A percentile compares a stretch with the other conserved stretches of the same genome.
Conservation (phyloP, 2,113 vertebrate genomes). For the Eudyptes chrysolophus region DNA sequence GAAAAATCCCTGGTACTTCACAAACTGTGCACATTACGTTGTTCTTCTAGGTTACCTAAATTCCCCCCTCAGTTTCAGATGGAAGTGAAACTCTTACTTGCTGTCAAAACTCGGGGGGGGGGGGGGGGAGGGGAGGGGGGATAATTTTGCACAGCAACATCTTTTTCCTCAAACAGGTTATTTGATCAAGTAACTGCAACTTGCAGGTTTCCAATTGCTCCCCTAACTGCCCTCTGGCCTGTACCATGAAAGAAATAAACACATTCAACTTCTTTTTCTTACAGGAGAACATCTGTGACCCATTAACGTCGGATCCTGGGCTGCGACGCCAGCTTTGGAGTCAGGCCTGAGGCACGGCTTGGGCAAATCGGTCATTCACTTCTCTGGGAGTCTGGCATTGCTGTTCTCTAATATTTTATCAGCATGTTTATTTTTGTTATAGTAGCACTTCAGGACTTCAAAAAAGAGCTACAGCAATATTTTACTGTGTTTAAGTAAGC, state of each 20-base stretch:
- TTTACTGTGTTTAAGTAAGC: neutral
- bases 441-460: neutral
- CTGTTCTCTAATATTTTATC: neutral
- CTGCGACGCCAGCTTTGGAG: neutral
- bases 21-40: rapidly evolving
- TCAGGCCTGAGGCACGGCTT: neutral
- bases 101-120: neutral
- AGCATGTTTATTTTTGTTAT: neutral
- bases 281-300: constrained; percentile 15
- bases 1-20: constrained; percentile 50
- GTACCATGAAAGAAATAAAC: constrained; percentile 7
- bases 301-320: neutral
- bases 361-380: neutral
- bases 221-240: neutral
- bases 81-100: constrained; percentile 31
- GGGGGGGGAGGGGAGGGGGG: neutral
- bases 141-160: neutral
- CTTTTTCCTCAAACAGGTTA: neutral
- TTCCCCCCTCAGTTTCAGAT: neutral
- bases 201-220: neutral
- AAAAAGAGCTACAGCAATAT: neutral
- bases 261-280: neutral
- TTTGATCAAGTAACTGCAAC: neutral
- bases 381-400: neutral
- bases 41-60: constrained; percentile 9